Evolutionary conservation across 2,113 vertebrate genomes (phyloP).

Genomic region (Willisornis vidua): DNA sequence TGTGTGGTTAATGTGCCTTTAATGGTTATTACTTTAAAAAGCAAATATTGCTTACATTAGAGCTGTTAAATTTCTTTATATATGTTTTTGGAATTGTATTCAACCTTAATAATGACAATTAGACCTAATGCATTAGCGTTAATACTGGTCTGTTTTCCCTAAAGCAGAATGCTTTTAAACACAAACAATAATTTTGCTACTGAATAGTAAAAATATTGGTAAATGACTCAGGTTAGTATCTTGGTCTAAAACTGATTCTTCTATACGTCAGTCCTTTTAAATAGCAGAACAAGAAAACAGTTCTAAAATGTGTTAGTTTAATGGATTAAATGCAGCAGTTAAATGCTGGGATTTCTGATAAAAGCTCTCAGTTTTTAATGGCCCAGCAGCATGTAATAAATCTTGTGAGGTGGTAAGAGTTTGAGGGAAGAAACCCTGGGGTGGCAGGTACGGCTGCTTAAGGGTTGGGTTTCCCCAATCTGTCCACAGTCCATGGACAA

Average conservation of each 20-base stretch:
- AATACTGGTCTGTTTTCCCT: background rate
- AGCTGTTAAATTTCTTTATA: background rate
- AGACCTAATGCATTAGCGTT: background rate
- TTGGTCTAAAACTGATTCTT: background rate
- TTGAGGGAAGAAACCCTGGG: background rate
- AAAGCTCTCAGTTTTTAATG: background rate
- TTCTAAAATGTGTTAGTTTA: background rate
- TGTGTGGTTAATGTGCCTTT: background rate
- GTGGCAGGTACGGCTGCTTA: no score
- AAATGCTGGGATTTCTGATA: background rate
- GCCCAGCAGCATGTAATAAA: background rate
- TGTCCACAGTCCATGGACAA: background rate
- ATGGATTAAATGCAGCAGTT: background rate
- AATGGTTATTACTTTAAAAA: background rate
- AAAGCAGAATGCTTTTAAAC: conserved; percentile 6
- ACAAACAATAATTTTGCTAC: background rate
- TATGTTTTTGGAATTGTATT: background rate
- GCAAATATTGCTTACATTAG: background rate
- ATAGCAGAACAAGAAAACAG: background rate
- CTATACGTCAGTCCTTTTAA: conserved; percentile 12
- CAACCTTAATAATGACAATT: background rate
- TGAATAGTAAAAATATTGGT: background rate
- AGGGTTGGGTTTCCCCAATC: background rate
- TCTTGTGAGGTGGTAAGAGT: background rate
- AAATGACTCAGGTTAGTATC: conserved; percentile 29